These are phyloP conservation scores for Mythimna impura DNA, from an alignment of 2,888 invertebrate species.

Conservation along the genomic window DNA sequence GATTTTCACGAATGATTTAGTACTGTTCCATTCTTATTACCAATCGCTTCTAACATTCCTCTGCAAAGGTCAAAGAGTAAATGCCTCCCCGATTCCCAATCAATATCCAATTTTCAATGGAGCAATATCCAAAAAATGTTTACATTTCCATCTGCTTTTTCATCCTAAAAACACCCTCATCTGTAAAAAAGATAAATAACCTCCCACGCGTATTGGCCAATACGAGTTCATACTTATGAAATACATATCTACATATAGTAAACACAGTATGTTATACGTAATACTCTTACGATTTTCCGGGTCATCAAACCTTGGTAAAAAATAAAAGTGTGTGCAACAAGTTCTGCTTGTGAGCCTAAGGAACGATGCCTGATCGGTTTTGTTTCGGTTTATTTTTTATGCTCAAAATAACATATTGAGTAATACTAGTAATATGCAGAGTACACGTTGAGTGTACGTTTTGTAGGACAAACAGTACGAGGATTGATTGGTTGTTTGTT, in stretches of 20 bases:
- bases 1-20: conserved; percentile 32
- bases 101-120: conserved; percentile 37
- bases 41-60: conserved; percentile 25
- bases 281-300: conserved; percentile 61
- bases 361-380: conserved; percentile 23
- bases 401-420: conserved; percentile 34
- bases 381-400: conserved; percentile 29
- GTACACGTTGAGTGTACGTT: neutral
- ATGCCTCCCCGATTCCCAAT: conserved; percentile 24
- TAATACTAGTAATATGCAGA: conserved; percentile 18
- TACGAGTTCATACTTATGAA: conserved; percentile 13
- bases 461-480: neutral
- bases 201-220: conserved; percentile 10
- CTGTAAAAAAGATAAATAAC: conserved; percentile 33
- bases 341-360: conserved; percentile 15
- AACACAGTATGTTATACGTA: conserved; percentile 19
- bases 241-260: neutral
- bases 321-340: conserved; percentile 43
- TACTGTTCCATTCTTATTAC: conserved; percentile 21
- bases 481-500: neutral
- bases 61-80: conserved; percentile 34
- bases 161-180: neutral
- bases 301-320: conserved; percentile 58
- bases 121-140: conserved; percentile 33
- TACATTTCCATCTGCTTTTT: conserved; percentile 13